Percentiles rank a stretch among this genome's conserved stretches.
phyloP scores from a whole-genome alignment of 2,888 invertebrate species.

The Fragum fragum region DNA sequence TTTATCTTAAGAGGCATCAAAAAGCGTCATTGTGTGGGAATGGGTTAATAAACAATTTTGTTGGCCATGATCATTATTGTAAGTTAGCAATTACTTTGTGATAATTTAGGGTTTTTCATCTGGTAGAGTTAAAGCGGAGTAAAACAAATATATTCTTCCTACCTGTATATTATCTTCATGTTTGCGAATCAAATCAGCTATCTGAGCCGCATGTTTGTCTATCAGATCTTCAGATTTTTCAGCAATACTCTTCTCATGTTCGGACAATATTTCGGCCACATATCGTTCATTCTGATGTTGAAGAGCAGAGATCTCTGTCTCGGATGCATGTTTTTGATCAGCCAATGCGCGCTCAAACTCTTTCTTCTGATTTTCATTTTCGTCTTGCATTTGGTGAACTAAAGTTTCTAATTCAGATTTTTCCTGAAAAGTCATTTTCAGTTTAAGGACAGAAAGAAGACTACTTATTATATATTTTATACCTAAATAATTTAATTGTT shows the following conservation, averaged over 20 bases:
- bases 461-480: too few relatives aligned
- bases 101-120: too few relatives aligned
- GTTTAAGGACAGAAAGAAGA: too few relatives aligned
- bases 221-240: slow-evolving; percentile 71
- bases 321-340: slow-evolving; percentile 86
- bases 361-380: slow-evolving; percentile 61
- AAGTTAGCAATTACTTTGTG: too few relatives aligned
- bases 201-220: slow-evolving; percentile 71
- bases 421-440: too few relatives aligned
- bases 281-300: slow-evolving; percentile 85
- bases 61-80: too few relatives aligned
- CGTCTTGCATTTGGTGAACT: slow-evolving; percentile 60
- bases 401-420: slow-evolving; percentile 59
- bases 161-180: slow-evolving; percentile 69
- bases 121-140: too few relatives aligned
- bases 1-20: too few relatives aligned
- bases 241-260: slow-evolving; percentile 88
- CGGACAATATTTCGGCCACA: slow-evolving; percentile 88
- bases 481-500: too few relatives aligned
- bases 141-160: background rate
- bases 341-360: slow-evolving; percentile 79
- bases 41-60: too few relatives aligned
- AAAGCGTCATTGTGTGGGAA: too few relatives aligned
- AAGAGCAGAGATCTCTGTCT: slow-evolving; percentile 53
- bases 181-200: slow-evolving; percentile 71